phyloP scores from a whole-genome alignment of 2,797 vertebrate species.

The Karalla daura region DNA sequence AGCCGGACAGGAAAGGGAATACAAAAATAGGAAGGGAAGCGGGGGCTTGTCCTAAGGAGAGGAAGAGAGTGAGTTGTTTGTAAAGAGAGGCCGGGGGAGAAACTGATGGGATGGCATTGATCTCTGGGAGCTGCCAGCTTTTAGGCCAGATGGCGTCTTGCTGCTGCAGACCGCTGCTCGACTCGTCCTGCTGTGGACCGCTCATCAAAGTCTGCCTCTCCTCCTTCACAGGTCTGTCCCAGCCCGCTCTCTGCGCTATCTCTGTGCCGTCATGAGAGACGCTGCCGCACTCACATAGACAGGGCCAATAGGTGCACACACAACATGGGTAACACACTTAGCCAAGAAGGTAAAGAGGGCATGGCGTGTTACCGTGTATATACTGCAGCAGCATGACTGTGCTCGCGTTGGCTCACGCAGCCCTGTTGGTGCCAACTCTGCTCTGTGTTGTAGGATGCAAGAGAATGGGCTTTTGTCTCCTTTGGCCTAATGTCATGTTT shows the following conservation, averaged over 20 bases:
- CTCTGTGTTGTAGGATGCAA: conserved; percentile 58
- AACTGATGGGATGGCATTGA: conserved; percentile 74
- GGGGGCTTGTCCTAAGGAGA: conserved; percentile 54
- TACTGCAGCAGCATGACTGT: conserved; percentile 61
- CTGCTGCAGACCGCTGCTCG: conserved; percentile 79
- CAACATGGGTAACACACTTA: conserved; percentile 84
- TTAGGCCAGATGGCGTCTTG: conserved; percentile 82
- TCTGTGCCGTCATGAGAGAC: conserved; percentile 72
- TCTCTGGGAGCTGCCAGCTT: conserved; percentile 72
- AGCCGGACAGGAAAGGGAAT: conserved; percentile 54
- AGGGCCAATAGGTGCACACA: conserved; percentile 57
- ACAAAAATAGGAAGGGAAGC: conserved; percentile 60
- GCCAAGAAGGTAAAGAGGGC: conserved; percentile 84
- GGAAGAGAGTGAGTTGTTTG: conserved; percentile 67
- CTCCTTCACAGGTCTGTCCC: conserved; percentile 87
- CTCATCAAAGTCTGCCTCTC: conserved; percentile 85
- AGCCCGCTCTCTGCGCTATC: conserved; percentile 55
- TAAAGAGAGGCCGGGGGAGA: conserved; percentile 52
- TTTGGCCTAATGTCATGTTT: conserved; percentile 65
- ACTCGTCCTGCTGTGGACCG: conserved; percentile 78
- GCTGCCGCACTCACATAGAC: conserved; percentile 63
- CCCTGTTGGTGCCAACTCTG: conserved; percentile 66
- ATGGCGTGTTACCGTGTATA: conserved; percentile 63
- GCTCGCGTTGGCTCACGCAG: conserved; percentile 56
- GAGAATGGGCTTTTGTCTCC: conserved; percentile 71